Conservation (phyloP, 2,888 invertebrate genomes). For the Torymus auratus region DNA sequence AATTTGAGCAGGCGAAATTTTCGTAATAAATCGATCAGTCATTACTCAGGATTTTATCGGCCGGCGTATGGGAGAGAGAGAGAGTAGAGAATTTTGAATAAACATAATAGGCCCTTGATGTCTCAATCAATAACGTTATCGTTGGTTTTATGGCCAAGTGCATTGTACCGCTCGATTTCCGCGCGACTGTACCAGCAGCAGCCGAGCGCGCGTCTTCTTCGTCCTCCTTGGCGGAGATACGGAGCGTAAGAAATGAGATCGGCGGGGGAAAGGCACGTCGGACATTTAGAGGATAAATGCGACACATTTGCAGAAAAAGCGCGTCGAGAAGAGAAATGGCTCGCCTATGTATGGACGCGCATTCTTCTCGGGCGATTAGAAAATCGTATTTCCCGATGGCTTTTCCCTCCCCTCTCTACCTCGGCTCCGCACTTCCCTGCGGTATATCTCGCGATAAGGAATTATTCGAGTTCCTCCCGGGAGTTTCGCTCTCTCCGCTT, state of each 20-base stretch:
- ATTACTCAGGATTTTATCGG: no score
- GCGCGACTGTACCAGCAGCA: not conserved
- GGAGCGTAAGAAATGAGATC: not conserved
- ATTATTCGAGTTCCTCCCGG: constrained; percentile 24
- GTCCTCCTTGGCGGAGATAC: constrained; percentile 4
- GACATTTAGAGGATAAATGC: constrained; percentile 50
- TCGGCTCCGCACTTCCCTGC: not conserved
- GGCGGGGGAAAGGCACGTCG: constrained; percentile 8
- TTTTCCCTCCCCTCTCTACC: constrained; percentile 12
- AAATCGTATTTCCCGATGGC: constrained; percentile 55
- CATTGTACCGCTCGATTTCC: not conserved
- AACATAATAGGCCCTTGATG: no score
- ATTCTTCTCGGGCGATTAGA: constrained; percentile 54
- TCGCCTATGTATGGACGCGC: constrained; percentile 19
- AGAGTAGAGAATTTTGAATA: no score
- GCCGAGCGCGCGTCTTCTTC: no score
- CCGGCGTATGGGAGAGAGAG: no score
- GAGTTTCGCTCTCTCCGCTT: not conserved
- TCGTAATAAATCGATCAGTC: no score
- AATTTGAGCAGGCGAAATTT: no score
- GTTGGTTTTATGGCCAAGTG: not conserved
- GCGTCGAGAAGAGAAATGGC: constrained; percentile 49
- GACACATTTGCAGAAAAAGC: constrained; percentile 37
- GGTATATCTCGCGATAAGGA: constrained; percentile 30
- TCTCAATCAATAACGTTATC: constrained; percentile 1